These are phyloP conservation scores for Delphinapterus leucas DNA, from an alignment of 2,113 vertebrate genomes.

Conservation along the genomic window DNA sequence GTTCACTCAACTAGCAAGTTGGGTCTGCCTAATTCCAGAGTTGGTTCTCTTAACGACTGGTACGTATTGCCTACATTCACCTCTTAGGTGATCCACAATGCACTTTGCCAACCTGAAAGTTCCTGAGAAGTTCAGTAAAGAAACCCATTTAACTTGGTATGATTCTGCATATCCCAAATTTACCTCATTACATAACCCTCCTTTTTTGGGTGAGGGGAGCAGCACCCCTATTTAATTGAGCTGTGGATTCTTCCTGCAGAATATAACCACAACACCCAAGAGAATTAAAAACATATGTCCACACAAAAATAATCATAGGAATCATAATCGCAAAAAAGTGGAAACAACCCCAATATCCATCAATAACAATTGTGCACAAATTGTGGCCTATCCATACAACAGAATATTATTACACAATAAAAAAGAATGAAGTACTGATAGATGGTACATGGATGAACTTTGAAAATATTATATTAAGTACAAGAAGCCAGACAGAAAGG, in stretches of 20 bases:
- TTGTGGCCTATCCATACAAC: neutral
- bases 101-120: neutral
- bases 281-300: slow-evolving; percentile 36
- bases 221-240: neutral
- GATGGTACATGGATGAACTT: neutral
- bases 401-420: neutral
- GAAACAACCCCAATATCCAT: slow-evolving; percentile 17
- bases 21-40: neutral
- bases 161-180: neutral
- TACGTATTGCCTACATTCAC: neutral
- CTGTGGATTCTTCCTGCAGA: slow-evolving; percentile 2
- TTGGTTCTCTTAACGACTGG: neutral
- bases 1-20: neutral
- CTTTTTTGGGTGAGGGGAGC: neutral
- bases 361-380: neutral
- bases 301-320: neutral
- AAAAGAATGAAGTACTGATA: neutral
- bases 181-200: neutral
- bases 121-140: neutral
- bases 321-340: neutral
- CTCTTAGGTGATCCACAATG: neutral
- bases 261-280: neutral
- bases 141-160: neutral
- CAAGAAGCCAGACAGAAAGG: neutral
- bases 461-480: neutral